Evolutionary conservation across 2,113 vertebrate genomes (phyloP), one percentile per base, ranked within the genome.

Genomic region (Okapia johnstoni): DNA sequence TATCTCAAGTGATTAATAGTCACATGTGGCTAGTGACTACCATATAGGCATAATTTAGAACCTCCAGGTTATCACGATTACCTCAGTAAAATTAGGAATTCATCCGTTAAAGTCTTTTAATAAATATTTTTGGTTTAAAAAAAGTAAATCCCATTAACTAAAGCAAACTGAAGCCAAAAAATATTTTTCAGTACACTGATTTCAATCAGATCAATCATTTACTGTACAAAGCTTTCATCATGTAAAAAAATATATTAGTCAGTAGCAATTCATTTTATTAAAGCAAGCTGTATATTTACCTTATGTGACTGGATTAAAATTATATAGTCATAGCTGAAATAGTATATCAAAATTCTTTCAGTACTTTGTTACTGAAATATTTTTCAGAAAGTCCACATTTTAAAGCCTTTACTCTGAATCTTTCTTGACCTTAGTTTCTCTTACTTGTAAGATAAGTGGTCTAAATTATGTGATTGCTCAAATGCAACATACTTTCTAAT

Each of bases 181-280:
- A 0, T 8, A n/a, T 83, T 83, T 33, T 66, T 43, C 9, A 86
- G 58, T 89, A 89, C 9, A 88, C 15, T 21, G 12, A 88, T 94
- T 85, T 95, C 23, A 70, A 40, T 77, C 55, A 84, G 11, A 87
- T 63, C 43, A 66, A 54, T 48, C 58, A 63, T 52, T 85, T 88
- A 63, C 40, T 40, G 10, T 77, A 70, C 23, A 80, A 80, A 11
- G 2, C 21, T 80, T 93, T 77, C 21, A 92, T 60, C 76, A 87
- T 21, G 2, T 57, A 90, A 96, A 96, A 96, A 96, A 93, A 92
- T 77, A 16, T 92, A 77, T 80, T 28, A 94, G 40, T 96, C 46
- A 63, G 4, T 43, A 85, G 43, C 33, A 80, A 48, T 94, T 52
- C 15, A 86, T 86, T 94, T 94, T 92, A 70, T 58, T 63, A 79